Conservation (phyloP, 2,888 invertebrate genomes). For the Carterocephalus palaemon region DNA sequence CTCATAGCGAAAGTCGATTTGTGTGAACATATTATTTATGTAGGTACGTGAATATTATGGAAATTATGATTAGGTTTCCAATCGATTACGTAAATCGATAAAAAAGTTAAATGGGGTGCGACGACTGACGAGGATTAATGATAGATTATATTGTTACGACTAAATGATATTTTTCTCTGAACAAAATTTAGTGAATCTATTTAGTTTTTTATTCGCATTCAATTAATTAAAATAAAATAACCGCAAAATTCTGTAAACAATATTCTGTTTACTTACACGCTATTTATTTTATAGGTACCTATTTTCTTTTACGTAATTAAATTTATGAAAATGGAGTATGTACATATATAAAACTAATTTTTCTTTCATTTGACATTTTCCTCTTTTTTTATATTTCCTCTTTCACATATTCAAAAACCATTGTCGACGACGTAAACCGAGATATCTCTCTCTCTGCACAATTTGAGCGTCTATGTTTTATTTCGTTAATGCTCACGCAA, state of each 20-base stretch:
- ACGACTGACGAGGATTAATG: conserved; percentile 28
- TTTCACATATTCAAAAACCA: too few species aligned
- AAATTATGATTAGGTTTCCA: conserved; percentile 51
- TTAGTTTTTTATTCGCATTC: too few species aligned
- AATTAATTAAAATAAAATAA: neutral
- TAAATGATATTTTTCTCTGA: too few species aligned
- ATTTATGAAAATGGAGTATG: neutral
- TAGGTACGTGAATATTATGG: conserved; percentile 52
- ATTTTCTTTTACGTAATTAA: neutral
- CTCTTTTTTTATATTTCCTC: too few species aligned
- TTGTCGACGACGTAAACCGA: too few species aligned
- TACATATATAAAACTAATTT: too few species aligned
- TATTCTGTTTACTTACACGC: neutral
- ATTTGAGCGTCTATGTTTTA: too few species aligned
- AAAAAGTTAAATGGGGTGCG: conserved; percentile 31
- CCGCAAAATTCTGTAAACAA: neutral
- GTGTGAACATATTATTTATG: conserved; percentile 39
- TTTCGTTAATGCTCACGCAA: conserved; percentile 8
- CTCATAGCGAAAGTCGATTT: conserved; percentile 59
- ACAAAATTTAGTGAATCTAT: too few species aligned
- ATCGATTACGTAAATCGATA: conserved; percentile 46
- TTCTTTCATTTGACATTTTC: too few species aligned
- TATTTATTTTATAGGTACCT: too few species aligned
- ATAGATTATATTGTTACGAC: neutral
- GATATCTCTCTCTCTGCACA: too few species aligned